phyloP scores from a whole-genome alignment of 2,113 vertebrate genomes.

The Macquaria australasica region DNA sequence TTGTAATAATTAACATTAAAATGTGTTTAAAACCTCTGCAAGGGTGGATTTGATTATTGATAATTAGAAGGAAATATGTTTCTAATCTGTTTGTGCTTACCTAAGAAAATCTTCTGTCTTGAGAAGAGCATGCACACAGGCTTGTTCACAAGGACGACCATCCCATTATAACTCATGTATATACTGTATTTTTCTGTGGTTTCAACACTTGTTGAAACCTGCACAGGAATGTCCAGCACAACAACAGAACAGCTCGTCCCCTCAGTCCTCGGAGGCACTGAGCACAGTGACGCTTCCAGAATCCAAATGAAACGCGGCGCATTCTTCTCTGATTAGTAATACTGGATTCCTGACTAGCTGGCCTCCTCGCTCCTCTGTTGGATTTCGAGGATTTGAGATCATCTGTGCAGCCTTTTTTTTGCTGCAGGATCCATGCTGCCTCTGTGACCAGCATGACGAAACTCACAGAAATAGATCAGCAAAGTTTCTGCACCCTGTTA shows the following conservation, averaged over 20 bases:
- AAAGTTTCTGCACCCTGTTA: constrained; percentile 5
- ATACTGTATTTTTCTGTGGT: neutral
- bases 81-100: constrained; percentile 9
- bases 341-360: constrained; percentile 65
- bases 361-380: constrained; percentile 59
- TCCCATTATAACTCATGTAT: rapidly evolving
- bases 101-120: neutral
- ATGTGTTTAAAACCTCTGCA: neutral
- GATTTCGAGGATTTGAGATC: constrained; percentile 79
- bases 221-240: neutral
- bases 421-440: constrained; percentile 47
- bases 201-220: neutral
- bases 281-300: constrained; percentile 27
- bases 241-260: neutral
- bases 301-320: constrained; percentile 58
- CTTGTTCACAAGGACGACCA: neutral
- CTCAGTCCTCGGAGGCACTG: neutral
- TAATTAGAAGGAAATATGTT: neutral
- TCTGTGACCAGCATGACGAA: constrained; percentile 57
- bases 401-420: constrained; percentile 79
- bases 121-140: neutral
- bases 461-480: constrained; percentile 25
- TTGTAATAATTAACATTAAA: constrained; percentile 9
- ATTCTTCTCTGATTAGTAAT: constrained; percentile 81
- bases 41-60: constrained; percentile 8